phyloP scores from a whole-genome alignment of 2,113 vertebrate genomes.

The Neodontobutis hainanensis region DNA sequence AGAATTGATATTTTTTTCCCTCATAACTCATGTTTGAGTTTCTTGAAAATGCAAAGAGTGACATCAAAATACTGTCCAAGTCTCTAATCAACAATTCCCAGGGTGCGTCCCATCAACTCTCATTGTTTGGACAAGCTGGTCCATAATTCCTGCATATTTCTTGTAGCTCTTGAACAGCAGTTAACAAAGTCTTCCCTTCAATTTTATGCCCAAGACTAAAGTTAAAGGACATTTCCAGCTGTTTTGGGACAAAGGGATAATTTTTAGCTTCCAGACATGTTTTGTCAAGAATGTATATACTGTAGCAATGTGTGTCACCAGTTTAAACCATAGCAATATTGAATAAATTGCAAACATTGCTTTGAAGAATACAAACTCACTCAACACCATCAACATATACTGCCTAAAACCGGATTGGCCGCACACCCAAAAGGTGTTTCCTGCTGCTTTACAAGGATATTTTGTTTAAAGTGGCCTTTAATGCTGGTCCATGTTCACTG shows the following conservation, averaged over 20 bases:
- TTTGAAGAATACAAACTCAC: too few species aligned
- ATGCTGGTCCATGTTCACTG: slow-evolving; percentile 22
- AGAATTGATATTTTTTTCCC: too few species aligned
- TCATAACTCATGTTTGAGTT: neutral
- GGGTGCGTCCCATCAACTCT: slow-evolving; percentile 11
- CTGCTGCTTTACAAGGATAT: slow-evolving; percentile 45
- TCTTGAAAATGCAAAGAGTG: neutral
- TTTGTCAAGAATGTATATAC: slow-evolving; percentile 50
- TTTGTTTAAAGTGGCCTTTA: slow-evolving; percentile 62
- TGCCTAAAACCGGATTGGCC: slow-evolving; percentile 3
- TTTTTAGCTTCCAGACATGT: slow-evolving; percentile 58
- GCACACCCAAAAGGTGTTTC: slow-evolving; percentile 16
- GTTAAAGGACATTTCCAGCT: slow-evolving; percentile 70
- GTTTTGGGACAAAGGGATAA: slow-evolving; percentile 64
- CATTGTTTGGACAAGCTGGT: slow-evolving; percentile 36
- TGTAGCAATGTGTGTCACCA: neutral
- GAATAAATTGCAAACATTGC: too few species aligned
- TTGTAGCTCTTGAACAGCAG: slow-evolving; percentile 49
- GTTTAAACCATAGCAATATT: too few species aligned
- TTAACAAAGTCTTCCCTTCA: slow-evolving; percentile 48
- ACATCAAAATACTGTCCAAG: neutral
- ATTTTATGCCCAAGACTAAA: slow-evolving; percentile 34
- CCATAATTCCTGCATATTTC: slow-evolving; percentile 63
- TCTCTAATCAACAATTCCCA: slow-evolving; percentile 11
- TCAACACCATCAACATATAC: neutral